Percentiles rank a stretch among this genome's conserved stretches.
Evolutionary conservation across 2,888 invertebrate genomes (phyloP).

Genomic region (Amblyjoppa proteus): DNA sequence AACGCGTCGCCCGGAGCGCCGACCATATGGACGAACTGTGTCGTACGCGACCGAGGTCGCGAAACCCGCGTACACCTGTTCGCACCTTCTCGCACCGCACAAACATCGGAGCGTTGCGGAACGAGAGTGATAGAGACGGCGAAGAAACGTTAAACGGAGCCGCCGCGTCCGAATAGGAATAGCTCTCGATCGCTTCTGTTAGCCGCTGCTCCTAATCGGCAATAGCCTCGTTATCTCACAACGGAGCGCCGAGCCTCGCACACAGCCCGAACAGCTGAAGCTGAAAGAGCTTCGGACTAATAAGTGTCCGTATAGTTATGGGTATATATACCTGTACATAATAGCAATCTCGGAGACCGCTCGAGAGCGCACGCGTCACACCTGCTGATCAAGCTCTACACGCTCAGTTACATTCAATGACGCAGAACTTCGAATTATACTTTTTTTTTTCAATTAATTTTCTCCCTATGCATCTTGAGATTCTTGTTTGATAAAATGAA

Average conservation of each 20-base stretch:
- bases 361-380: slow-evolving; percentile 58
- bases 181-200: slow-evolving; percentile 37
- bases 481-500: neutral
- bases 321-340: slow-evolving; percentile 26
- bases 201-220: slow-evolving; percentile 53
- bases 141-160: slow-evolving; percentile 2
- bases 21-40: slow-evolving; percentile 70
- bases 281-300: slow-evolving; percentile 9
- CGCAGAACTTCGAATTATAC: slow-evolving; percentile 8
- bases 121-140: slow-evolving; percentile 36
- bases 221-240: slow-evolving; percentile 63
- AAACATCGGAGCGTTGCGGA: slow-evolving; percentile 5
- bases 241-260: slow-evolving; percentile 36
- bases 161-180: slow-evolving; percentile 1
- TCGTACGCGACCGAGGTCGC: slow-evolving; percentile 68
- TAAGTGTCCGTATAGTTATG: slow-evolving; percentile 2
- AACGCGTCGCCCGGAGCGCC: slow-evolving; percentile 56
- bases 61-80: slow-evolving; percentile 67
- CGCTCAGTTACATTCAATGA: slow-evolving; percentile 32
- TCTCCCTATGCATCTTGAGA: neutral
- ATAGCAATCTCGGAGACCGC: slow-evolving; percentile 57
- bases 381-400: slow-evolving; percentile 56
- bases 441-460: neutral
- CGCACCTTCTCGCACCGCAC: slow-evolving; percentile 51
- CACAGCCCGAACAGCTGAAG: slow-evolving; percentile 46